Percentiles rank a stretch among this genome's conserved stretches.
These are phyloP conservation scores for Lepus townsendii DNA, from an alignment of 2,797 vertebrate genomes.

Conservation along the genomic window DNA sequence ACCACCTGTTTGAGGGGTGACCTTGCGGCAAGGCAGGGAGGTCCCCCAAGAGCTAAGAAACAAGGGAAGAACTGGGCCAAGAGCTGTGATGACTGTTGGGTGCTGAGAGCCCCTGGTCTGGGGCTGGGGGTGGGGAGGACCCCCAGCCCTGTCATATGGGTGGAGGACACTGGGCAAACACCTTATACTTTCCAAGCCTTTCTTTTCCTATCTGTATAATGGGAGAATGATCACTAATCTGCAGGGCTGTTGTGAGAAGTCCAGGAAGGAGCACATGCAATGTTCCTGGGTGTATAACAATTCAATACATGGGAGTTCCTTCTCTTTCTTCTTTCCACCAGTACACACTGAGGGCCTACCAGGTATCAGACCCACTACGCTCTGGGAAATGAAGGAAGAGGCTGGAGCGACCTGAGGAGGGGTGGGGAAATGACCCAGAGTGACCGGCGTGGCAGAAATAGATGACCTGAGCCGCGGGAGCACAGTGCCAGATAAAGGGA, in stretches of 20 bases:
- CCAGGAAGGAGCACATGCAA: not conserved
- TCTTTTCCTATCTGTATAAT: not conserved
- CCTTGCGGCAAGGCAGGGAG: not conserved
- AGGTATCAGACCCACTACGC: not conserved
- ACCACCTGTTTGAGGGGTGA: not conserved
- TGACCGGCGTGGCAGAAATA: not conserved
- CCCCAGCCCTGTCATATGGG: not conserved
- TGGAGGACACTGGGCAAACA: not conserved
- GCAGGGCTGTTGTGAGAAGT: not conserved
- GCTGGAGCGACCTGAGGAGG: not conserved
- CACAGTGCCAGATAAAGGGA: not conserved
- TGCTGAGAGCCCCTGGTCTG: not conserved
- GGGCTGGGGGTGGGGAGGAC: not conserved
- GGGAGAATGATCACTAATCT: not conserved
- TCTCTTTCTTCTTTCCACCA: not conserved
- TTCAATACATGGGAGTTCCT: not conserved
- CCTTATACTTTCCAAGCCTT: not conserved
- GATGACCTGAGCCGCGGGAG: not conserved
- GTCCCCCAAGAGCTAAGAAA: not conserved
- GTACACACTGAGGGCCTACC: not conserved
- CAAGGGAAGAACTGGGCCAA: not conserved
- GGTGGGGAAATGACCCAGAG: not conserved
- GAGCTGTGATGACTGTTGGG: not conserved
- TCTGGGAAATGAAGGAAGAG: not conserved
- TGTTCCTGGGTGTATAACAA: not conserved